These are phyloP conservation scores for Argya squamiceps DNA, from an alignment of 2,797 vertebrate genomes.

Conservation along the genomic window DNA sequence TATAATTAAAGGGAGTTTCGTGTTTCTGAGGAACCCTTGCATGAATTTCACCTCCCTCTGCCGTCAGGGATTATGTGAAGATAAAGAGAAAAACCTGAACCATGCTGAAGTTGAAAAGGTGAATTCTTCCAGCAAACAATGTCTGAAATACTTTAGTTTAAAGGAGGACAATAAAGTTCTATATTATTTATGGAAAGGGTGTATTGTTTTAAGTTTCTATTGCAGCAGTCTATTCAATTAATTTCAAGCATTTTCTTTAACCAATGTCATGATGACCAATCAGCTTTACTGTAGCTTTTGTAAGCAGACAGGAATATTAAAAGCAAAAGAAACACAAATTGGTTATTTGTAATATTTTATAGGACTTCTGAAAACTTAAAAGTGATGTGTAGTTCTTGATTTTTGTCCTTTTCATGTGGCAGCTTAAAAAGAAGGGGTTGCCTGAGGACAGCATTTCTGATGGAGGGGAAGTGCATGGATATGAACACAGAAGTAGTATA, in stretches of 20 bases:
- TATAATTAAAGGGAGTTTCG: not conserved
- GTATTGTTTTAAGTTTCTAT: not conserved
- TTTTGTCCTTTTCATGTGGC: not conserved
- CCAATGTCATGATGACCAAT: not conserved
- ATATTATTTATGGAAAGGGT: not conserved
- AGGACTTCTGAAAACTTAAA: not conserved
- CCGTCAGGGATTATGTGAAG: not conserved
- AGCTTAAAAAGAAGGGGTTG: not conserved
- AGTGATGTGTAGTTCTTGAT: not conserved
- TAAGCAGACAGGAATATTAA: not conserved
- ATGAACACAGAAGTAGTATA: not conserved
- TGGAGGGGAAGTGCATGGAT: not conserved
- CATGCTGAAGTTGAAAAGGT: not conserved
- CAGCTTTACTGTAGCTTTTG: not conserved
- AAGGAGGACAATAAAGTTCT: not conserved
- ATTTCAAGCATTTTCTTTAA: not conserved
- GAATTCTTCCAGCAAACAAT: not conserved
- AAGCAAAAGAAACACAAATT: not conserved
- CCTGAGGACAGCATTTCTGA: rapidly evolving
- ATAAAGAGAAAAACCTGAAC: not conserved
- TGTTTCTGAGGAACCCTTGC: not conserved
- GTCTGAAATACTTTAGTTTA: not conserved
- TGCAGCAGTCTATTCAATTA: not conserved
- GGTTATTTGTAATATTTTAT: not conserved
- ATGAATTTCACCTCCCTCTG: rapidly evolving